phyloP scores from a whole-genome alignment of 1,140 invertebrate genomes.

The Ladona fulva region DNA sequence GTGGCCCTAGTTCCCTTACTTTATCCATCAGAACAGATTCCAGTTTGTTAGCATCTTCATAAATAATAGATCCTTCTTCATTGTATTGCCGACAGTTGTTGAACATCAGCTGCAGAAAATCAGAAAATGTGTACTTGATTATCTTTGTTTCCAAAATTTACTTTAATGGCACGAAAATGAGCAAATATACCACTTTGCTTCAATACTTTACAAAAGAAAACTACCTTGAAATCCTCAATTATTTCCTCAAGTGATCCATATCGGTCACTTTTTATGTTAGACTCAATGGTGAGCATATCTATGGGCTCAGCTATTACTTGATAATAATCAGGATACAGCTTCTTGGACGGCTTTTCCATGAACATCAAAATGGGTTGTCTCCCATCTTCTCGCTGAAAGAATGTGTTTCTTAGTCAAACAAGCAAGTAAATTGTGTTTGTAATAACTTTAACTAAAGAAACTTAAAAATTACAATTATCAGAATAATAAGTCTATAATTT shows the following conservation, averaged over 20 bases:
- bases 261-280: conserved; percentile 71
- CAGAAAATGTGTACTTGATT: background rate
- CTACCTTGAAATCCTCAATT: conserved; percentile 57
- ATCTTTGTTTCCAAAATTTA: conserved; percentile 3
- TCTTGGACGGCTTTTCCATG: conserved; percentile 93
- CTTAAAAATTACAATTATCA: no score
- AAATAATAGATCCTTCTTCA: conserved; percentile 90
- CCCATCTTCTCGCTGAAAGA: conserved; percentile 59
- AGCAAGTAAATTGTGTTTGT: no score
- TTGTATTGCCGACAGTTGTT: conserved; percentile 92
- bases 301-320: conserved; percentile 89
- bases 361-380: conserved; percentile 83
- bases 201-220: no score
- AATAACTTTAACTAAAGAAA: no score
- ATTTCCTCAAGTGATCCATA: conserved; percentile 55
- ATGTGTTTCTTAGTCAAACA: no score
- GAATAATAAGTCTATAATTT: no score
- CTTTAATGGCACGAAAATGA: background rate
- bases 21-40: conserved; percentile 79
- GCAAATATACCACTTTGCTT: no score
- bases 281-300: conserved; percentile 88
- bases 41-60: conserved; percentile 83
- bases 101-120: conserved; percentile 68
- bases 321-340: conserved; percentile 93
- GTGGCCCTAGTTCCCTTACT: conserved; percentile 60